phyloP scores from a whole-genome alignment of 2,113 vertebrate species.

The Scytalopus superciliaris region DNA sequence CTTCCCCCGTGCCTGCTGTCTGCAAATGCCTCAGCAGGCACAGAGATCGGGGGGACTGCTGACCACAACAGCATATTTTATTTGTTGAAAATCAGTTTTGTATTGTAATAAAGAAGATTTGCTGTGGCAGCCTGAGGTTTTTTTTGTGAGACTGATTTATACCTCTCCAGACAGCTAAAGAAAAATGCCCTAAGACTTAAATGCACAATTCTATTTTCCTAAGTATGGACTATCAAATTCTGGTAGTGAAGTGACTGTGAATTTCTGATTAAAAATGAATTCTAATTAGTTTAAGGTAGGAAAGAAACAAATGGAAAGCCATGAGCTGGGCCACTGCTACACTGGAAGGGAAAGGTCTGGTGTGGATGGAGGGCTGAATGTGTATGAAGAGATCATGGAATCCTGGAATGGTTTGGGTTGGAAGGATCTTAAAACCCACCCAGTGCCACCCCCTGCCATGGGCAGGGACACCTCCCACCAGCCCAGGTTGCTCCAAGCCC shows the following conservation, averaged over 20 bases:
- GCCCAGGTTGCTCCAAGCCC: background rate
- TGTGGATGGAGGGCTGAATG: fast-evolving
- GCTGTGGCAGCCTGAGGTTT: background rate
- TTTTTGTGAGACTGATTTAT: slow-evolving; percentile 10
- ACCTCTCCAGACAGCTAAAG: slow-evolving; percentile 26
- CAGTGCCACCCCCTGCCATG: background rate
- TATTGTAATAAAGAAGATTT: slow-evolving; percentile 49
- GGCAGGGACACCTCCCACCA: background rate
- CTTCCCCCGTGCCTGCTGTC: slow-evolving; percentile 6
- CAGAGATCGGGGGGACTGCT: background rate
- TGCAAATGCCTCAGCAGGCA: slow-evolving; percentile 8
- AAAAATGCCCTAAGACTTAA: slow-evolving; percentile 22
- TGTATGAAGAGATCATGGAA: background rate
- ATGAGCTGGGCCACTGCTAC: fast-evolving
- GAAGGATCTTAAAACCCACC: background rate
- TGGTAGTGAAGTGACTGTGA: background rate
- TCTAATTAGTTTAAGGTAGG: background rate
- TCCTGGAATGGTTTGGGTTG: background rate
- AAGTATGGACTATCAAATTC: background rate
- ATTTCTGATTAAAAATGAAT: slow-evolving; percentile 24
- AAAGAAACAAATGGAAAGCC: background rate
- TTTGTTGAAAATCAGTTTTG: slow-evolving; percentile 49
- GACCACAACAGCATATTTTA: slow-evolving; percentile 53
- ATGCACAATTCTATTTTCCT: background rate
- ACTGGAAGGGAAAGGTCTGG: background rate